Conservation (phyloP, 2,888 invertebrate genomes). For the Zelleria hepariella region DNA sequence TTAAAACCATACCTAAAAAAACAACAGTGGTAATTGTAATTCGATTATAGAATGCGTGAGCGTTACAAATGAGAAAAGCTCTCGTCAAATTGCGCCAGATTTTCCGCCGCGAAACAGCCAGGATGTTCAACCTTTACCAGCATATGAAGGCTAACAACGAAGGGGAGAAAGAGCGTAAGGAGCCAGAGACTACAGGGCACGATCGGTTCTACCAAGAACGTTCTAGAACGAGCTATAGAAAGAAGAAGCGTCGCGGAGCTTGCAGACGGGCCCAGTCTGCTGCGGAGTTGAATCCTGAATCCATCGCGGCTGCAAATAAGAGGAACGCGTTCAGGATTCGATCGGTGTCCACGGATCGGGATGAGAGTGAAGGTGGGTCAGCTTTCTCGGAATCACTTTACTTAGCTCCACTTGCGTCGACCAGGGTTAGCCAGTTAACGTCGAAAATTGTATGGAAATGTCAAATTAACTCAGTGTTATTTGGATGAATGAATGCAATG, state of each 20-base stretch:
- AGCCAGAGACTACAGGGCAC: conserved; percentile 80
- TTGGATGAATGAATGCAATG: too few relatives aligned
- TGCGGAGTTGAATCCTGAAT: conserved; percentile 75
- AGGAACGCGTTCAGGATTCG: conserved; percentile 74
- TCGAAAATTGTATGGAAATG: too few relatives aligned
- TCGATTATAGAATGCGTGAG: background rate
- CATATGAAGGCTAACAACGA: conserved; percentile 75
- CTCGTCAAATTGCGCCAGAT: conserved; percentile 28
- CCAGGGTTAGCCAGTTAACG: too few relatives aligned
- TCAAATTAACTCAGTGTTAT: too few relatives aligned
- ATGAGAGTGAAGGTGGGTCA: conserved; percentile 69
- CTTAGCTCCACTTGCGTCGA: too few relatives aligned
- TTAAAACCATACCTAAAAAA: conserved; percentile 4
- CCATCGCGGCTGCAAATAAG: conserved; percentile 75
- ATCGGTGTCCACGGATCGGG: conserved; percentile 76
- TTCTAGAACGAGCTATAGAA: conserved; percentile 60
- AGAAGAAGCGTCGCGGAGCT: conserved; percentile 71
- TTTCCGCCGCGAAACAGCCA: conserved; percentile 27
- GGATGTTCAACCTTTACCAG: conserved; percentile 85
- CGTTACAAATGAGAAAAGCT: conserved; percentile 28
- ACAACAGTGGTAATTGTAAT: too few relatives aligned
- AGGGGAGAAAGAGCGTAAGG: conserved; percentile 63
- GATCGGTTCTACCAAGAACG: conserved; percentile 59
- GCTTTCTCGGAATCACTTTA: too few relatives aligned
- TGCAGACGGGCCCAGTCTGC: conserved; percentile 78